Conservation (phyloP, 2,113 vertebrate genomes). For the Brienomyrus brachyistius region DNA sequence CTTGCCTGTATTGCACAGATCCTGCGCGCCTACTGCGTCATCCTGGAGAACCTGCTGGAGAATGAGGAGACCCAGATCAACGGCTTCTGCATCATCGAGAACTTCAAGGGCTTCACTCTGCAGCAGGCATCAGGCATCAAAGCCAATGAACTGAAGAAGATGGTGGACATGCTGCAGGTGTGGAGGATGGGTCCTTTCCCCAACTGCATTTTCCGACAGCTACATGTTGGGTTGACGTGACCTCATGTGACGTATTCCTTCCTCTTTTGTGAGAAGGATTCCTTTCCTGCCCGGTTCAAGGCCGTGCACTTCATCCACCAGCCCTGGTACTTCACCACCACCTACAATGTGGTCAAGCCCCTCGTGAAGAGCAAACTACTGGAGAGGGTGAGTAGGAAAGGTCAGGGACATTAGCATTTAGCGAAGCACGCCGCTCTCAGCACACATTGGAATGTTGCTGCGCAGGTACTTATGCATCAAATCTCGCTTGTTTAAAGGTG, state of each 20-base stretch:
- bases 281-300: conserved; percentile 95
- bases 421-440: not conserved
- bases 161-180: conserved; percentile 99
- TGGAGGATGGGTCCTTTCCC: not conserved
- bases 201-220: not conserved
- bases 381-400: conserved; percentile 71
- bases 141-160: conserved; percentile 88
- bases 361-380: conserved; percentile 96
- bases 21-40: conserved; percentile 88
- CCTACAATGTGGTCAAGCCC: conserved; percentile 90
- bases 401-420: not conserved
- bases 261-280: conserved; percentile 66
- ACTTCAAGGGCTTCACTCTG: conserved; percentile 96
- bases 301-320: conserved; percentile 92
- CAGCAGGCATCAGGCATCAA: conserved; percentile 92
- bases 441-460: not conserved
- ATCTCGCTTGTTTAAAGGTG: conserved; percentile 59
- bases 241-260: not conserved
- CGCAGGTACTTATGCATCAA: not conserved
- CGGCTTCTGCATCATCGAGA: conserved; percentile 92
- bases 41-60: conserved; percentile 89
- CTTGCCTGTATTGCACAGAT: conserved; percentile 58
- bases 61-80: conserved; percentile 97
- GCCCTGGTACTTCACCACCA: conserved; percentile 98
- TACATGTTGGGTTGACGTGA: not conserved